Conservation (phyloP, 2,888 invertebrate genomes). For the Scaptomyza reducta region DNA sequence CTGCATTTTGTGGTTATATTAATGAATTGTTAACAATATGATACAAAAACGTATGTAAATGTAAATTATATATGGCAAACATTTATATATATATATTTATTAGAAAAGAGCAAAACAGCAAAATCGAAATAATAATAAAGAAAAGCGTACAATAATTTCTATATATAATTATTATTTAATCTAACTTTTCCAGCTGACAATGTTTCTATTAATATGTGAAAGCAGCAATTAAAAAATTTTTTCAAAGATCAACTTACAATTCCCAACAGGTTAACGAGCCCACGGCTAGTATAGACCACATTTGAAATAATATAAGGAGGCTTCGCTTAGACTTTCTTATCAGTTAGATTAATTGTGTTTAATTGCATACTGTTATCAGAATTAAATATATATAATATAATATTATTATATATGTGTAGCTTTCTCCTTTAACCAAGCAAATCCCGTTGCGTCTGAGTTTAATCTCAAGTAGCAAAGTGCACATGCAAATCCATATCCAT, state of each 20-base stretch:
- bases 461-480: constrained; percentile 49
- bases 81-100: constrained; percentile 54
- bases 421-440: constrained; percentile 15
- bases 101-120: constrained; percentile 27
- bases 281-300: neutral
- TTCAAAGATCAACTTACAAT: too few species aligned
- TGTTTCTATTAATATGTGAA: too few species aligned
- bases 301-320: neutral
- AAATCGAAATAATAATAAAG: constrained; percentile 40
- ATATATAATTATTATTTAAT: neutral
- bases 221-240: too few species aligned
- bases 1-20: constrained; percentile 52
- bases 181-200: too few species aligned
- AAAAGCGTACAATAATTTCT: constrained; percentile 33
- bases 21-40: constrained; percentile 45
- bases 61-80: constrained; percentile 64
- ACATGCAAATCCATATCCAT: constrained; percentile 22
- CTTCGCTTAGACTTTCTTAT: neutral
- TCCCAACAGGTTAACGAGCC: too few species aligned
- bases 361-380: constrained; percentile 1
- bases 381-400: neutral
- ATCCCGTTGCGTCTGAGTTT: constrained; percentile 6
- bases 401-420: neutral
- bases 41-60: constrained; percentile 22
- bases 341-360: neutral